Evolutionary conservation across 2,113 vertebrate genomes (phyloP).

Genomic region (Hypanus sabinus): DNA sequence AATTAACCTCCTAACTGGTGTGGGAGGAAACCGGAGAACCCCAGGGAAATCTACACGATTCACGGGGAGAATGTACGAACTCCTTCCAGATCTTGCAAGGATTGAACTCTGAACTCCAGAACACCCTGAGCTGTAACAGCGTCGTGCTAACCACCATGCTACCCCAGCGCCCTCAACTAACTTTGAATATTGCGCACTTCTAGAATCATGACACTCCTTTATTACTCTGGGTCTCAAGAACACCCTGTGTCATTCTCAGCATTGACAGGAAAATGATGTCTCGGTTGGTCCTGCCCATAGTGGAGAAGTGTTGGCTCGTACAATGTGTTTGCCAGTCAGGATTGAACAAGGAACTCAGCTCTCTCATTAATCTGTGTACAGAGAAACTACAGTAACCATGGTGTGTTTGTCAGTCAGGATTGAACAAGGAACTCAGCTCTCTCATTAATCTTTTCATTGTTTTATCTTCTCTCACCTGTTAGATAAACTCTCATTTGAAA

Average conservation of each 20-base stretch:
- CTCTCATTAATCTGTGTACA: too few relatives aligned
- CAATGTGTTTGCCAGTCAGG: not conserved
- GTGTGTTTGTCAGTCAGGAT: not conserved
- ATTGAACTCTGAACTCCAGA: too few relatives aligned
- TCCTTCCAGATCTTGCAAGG: too few relatives aligned
- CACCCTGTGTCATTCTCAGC: not conserved
- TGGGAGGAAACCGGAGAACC: too few relatives aligned
- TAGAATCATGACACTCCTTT: not conserved
- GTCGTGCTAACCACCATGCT: too few relatives aligned
- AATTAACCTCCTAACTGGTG: too few relatives aligned
- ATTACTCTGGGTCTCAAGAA: not conserved
- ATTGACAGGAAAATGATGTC: not conserved
- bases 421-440: not conserved
- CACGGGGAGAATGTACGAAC: too few relatives aligned
- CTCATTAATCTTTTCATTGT: not conserved
- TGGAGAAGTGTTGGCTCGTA: not conserved
- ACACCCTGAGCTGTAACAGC: too few relatives aligned
- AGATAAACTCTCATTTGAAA: not conserved
- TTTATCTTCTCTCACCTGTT: not conserved
- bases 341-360: not conserved
- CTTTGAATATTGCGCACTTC: not conserved
- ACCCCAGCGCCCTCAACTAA: not conserved
- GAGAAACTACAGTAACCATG: too few relatives aligned
- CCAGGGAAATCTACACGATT: too few relatives aligned
- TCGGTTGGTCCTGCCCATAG: not conserved